A percentile compares a stretch with the other conserved stretches of the same genome.
phyloP scores from a whole-genome alignment of 2,888 invertebrate species.

The Mimumesa dahlbomi region DNA sequence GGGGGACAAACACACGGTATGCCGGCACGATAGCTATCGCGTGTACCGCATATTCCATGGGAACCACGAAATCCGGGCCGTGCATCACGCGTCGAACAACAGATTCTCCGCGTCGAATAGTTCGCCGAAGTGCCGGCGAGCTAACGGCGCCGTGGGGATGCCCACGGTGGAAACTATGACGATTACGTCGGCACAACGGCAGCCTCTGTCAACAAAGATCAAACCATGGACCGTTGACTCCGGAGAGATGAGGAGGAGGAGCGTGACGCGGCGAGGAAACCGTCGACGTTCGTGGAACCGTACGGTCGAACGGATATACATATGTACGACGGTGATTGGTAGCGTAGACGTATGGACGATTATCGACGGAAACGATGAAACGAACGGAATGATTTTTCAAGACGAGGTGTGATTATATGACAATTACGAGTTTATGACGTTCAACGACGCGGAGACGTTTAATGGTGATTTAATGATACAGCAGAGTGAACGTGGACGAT shows the following conservation, averaged over 20 bases:
- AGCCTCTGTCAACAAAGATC: constrained; percentile 37
- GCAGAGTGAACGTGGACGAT: too few species aligned
- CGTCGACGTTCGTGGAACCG: constrained; percentile 5
- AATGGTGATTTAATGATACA: too few species aligned
- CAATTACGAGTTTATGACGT: too few species aligned
- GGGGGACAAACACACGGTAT: constrained; percentile 28
- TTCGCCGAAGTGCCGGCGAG: constrained; percentile 39
- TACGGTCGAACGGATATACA: too few species aligned
- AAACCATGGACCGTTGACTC: too few species aligned
- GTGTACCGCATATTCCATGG: constrained; percentile 43
- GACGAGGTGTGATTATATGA: neutral
- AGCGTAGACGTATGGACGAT: neutral
- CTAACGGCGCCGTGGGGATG: neutral
- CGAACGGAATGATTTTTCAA: neutral
- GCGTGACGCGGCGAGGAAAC: constrained; percentile 2
- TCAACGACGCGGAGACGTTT: too few species aligned
- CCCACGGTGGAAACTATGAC: constrained; percentile 46
- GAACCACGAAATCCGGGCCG: constrained; percentile 51
- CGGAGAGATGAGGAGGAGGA: constrained; percentile 11
- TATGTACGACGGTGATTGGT: constrained; percentile 19
- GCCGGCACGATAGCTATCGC: constrained; percentile 37
- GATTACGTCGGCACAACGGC: constrained; percentile 47
- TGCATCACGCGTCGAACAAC: constrained; percentile 42
- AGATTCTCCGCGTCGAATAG: constrained; percentile 47
- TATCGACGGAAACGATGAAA: neutral